Evolutionary conservation across 1,140 invertebrate species (phyloP).

Genomic region (Saxidomus purpurata): DNA sequence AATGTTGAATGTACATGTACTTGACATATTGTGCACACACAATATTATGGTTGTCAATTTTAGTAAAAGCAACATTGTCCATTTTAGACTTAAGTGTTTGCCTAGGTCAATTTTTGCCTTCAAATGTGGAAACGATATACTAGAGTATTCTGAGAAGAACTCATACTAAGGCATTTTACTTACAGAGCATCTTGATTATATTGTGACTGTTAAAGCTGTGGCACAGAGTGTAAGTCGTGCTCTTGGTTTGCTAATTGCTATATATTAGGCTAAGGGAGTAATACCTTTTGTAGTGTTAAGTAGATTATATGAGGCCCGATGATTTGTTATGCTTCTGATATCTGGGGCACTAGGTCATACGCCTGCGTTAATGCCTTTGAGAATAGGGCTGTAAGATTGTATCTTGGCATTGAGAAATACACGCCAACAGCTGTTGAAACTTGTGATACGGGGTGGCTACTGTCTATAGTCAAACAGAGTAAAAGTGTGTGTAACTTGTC

Average conservation of each 20-base stretch:
- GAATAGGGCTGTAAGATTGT: too few species aligned
- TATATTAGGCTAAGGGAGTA: too few species aligned
- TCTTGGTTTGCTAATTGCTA: background rate
- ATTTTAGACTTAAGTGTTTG: background rate
- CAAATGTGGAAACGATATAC: background rate
- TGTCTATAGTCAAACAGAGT: too few species aligned
- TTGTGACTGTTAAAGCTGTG: slow-evolving; percentile 19
- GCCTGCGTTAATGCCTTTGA: too few species aligned
- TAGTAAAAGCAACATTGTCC: slow-evolving; percentile 10
- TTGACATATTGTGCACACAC: slow-evolving; percentile 6
- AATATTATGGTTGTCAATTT: slow-evolving; percentile 24
- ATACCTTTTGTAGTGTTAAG: too few species aligned
- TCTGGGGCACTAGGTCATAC: too few species aligned
- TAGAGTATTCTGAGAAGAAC: background rate
- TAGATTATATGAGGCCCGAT: too few species aligned
- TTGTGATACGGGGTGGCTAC: too few species aligned
- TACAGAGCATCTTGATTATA: background rate
- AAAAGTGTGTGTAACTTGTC: too few species aligned
- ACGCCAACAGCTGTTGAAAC: too few species aligned
- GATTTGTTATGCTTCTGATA: too few species aligned
- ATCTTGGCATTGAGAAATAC: too few species aligned
- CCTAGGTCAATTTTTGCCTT: background rate
- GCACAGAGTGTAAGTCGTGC: slow-evolving; percentile 15
- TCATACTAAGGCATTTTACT: background rate
- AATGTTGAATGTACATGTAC: background rate